Evolutionary conservation across 35 echinoderm and acorn worm genomes (phyloP).

Genomic region (Lytechinus pictus): DNA sequence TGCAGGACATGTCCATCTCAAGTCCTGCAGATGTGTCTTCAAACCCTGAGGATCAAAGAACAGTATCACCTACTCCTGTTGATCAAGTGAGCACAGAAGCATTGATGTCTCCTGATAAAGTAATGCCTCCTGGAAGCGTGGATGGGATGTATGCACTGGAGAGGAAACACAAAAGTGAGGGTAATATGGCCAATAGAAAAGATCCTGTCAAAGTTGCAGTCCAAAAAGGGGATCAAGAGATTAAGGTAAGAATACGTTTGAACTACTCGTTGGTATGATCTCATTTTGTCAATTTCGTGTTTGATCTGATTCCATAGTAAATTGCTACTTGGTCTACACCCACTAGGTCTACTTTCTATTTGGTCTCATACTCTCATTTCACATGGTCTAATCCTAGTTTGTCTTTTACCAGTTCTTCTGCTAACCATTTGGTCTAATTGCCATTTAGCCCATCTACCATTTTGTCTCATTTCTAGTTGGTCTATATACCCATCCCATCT

Average conservation of each 20-base stretch:
- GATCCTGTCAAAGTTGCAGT: neutral
- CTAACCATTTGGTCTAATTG: too few species aligned
- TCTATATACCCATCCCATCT: too few species aligned
- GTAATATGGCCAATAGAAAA: neutral
- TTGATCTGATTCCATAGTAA: too few species aligned
- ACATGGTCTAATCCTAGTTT: too few species aligned
- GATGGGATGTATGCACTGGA: neutral
- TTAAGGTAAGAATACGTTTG: neutral
- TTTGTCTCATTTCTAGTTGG: too few species aligned
- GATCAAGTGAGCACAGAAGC: neutral
- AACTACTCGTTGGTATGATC: too few species aligned
- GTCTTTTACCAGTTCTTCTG: too few species aligned
- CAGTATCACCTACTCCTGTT: neutral
- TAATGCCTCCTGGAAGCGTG: neutral
- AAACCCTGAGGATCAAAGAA: neutral
- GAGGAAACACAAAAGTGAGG: slow-evolving; percentile 15
- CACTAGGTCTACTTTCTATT: too few species aligned
- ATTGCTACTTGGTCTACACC: too few species aligned
- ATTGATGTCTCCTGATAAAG: neutral
- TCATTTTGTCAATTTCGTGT: too few species aligned
- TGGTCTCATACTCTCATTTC: too few species aligned
- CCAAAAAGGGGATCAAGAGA: neutral
- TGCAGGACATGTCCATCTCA: neutral
- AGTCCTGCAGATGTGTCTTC: neutral
- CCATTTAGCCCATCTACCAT: too few species aligned